Base-by-base conservation (phyloP, 2,888 invertebrate species). In the Hanleya hanleyi region DNA sequence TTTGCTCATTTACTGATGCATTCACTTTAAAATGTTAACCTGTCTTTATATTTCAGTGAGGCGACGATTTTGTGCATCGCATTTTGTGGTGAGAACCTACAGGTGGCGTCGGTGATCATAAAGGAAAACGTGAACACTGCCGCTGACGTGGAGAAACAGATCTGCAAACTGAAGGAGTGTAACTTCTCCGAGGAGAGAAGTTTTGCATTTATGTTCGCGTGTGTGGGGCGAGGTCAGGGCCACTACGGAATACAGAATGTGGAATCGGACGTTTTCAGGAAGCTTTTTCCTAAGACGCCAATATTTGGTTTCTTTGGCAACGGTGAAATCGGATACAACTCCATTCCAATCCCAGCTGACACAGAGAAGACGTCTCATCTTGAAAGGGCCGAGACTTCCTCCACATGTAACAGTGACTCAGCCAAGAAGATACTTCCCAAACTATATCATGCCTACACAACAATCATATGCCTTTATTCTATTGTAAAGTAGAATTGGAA, bases 291-390 rank as follows among this genome's bases (percentile, higher is more conserved):
- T 1, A 84, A 84, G 6, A 90, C 90, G 2, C 91, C 91, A 0
- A 75, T 92, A n/a, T 76, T 92, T 70, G 92, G 92, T 1, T 87
- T 91, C 72, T 92, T 91, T 82, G 91, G 91, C 18, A 90, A 91
- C 77, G 92, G 92, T 9, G 92, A 92, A 80, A 87, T 91, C n/a
- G 92, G 92, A 7, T 82, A 85, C 68, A 82, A 88, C 51, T 79
- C 77, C 77, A 83, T 84, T 12, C 71, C 77, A 1, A 70, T 72
- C 12, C 37, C 70, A 32, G 50, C n/a, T n/a, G n/a, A n/a, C n/a
- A n/a, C n/a, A n/a, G n/a, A n/a, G n/a, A n/a, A n/a, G n/a, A n/a
- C n/a, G n/a, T n/a, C n/a, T n/a, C n/a, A n/a, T n/a, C n/a, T n/a
- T n/a, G 32, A 2, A 3, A 4, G 1, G 15, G 32, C 12, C 57